Base-by-base conservation (phyloP, 2,888 invertebrate genomes). In the Drosophila mayaguana region DNA sequence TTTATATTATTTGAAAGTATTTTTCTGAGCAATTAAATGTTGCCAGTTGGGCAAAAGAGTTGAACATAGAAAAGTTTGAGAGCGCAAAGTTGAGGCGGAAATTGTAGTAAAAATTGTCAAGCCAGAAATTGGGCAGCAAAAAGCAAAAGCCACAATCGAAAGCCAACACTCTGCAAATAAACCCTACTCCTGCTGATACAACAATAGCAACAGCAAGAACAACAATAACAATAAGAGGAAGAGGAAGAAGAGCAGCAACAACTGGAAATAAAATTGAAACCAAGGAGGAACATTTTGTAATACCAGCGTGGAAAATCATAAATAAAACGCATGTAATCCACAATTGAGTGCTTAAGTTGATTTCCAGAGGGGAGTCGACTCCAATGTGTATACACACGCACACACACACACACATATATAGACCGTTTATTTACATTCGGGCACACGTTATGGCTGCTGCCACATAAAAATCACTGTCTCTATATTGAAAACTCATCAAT, bases 21-120 rank as follows among this genome's bases (percentile, higher is more conserved):
- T 90, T 90, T 91, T 90, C 86, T 82, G 90, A 89, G 90, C 90
- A 90, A 90, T 90, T 90, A 90, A 91, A 89, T 90, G 78, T 87
- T 87, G 73, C 85, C 81, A 83, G 87, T 90, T 88, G 72, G 32
- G 65, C 66, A 68, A 59, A 72, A 86, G 88, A 84, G 89, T 84
- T 84, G 68, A 54, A 45, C 78, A 74, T 71, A 62, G 84, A 72
- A 89, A 89, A 89, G 75, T 89, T 89, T 67, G 53, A 62, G 43
- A 69, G 54, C 76, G 42, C 53, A 75, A 87, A 87, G 87, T 87
- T 83, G 63, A 61, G 70, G 61, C 48, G 63, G 71, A 72, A 87
- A 75, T 72, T 63, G 46, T 75, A 62, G 32, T 34, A 53, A 66
- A 76, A 76, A 79, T 75, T 73, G 82, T 88, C 80, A 66, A 66